Conservation (phyloP, 2,888 invertebrate species). For the Gortyna flavago region DNA sequence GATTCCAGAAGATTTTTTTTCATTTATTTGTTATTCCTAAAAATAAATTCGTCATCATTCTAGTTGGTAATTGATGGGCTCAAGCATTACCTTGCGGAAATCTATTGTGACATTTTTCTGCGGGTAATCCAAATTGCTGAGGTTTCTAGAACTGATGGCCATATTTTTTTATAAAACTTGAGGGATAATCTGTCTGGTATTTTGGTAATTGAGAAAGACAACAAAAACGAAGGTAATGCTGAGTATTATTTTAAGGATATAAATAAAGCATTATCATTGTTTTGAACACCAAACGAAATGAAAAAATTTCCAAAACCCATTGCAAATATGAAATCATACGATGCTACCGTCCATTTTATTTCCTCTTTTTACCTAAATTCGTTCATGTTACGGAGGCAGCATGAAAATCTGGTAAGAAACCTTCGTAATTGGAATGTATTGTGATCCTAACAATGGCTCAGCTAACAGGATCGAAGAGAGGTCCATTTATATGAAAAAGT, state of each 20-base stretch:
- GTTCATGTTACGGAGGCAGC: constrained; percentile 50
- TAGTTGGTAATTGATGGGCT: constrained; percentile 47
- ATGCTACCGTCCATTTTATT: constrained; percentile 39
- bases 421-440: constrained; percentile 78
- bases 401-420: constrained; percentile 63
- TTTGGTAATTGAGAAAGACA: constrained; percentile 28
- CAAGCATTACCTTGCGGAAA: constrained; percentile 52
- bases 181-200: constrained; percentile 5
- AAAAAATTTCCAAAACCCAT: constrained; percentile 16
- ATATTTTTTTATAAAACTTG: constrained; percentile 16
- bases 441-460: constrained; percentile 75
- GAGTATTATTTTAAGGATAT: background rate
- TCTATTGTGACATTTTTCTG: constrained; percentile 52
- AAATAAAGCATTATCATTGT: background rate
- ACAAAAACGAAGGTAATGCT: background rate
- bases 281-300: background rate
- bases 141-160: constrained; percentile 38
- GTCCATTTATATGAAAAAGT: constrained; percentile 72
- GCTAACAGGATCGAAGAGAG: constrained; percentile 73
- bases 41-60: constrained; percentile 50
- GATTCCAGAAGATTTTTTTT: constrained; percentile 47
- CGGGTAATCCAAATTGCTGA: constrained; percentile 40
- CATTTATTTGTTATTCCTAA: constrained; percentile 25
- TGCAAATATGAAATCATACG: constrained; percentile 36
- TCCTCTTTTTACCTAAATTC: constrained; percentile 48